phyloP scores from a whole-genome alignment of 2,797 vertebrate genomes.

The Argya squamiceps region DNA sequence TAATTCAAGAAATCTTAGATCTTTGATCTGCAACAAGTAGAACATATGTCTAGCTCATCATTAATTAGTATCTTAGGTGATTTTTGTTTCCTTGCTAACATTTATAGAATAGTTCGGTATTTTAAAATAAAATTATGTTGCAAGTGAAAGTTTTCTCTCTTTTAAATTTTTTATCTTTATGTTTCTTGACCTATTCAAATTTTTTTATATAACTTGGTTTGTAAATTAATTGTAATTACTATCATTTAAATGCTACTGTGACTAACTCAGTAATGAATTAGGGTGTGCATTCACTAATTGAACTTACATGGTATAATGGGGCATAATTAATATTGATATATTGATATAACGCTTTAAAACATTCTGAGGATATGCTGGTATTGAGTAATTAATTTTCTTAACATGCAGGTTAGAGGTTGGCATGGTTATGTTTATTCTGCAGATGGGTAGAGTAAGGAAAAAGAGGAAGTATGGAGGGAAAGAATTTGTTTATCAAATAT shows the following conservation, averaged over 20 bases:
- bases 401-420: not conserved
- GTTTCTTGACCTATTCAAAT: not conserved
- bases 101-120: not conserved
- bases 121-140: not conserved
- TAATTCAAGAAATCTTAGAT: not conserved
- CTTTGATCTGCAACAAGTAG: not conserved
- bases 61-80: not conserved
- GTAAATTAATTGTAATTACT: not conserved
- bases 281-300: not conserved
- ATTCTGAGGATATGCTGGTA: not conserved
- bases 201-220: not conserved
- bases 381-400: not conserved
- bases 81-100: not conserved
- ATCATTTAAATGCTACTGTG: not conserved
- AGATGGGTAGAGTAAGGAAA: not conserved
- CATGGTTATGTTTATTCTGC: not conserved
- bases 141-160: not conserved
- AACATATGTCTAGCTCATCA: not conserved
- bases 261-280: not conserved
- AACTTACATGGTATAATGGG: not conserved
- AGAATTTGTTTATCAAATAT: not conserved
- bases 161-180: not conserved
- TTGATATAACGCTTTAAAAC: not conserved
- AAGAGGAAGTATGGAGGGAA: not conserved
- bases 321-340: slow-evolving; percentile 23